Evolutionary conservation across 1,140 invertebrate genomes (phyloP), one percentile per base, ranked within the genome.

Genomic region (Chironomus striatipennis): DNA sequence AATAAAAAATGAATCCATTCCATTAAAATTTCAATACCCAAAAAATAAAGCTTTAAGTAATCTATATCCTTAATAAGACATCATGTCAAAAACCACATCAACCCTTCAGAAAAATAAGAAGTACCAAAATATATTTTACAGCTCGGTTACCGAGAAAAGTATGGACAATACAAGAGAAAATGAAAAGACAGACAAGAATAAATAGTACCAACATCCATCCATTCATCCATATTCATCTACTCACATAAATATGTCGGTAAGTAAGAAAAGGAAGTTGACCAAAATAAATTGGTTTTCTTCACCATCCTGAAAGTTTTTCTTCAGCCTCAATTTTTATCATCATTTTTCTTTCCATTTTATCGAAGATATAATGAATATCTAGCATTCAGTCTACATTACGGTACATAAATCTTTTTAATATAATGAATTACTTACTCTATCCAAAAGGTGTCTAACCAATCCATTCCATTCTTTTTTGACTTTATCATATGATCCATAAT

Each of bases 381-480:
- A 5, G 2, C 5, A 34, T 34, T 34, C 24, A 2, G 24, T 34
- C 24, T 34, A 34, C 5, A 34, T 5, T 57, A 57, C 12, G 47
- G 47, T 57, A 57, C n/a, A 57, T 57, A 57, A 57, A n/a, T 57
- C n/a, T n/a, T n/a, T 57, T 57, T 57, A 12, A 57, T 15, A n/a
- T 57, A 10, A 15, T n/a, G n/a, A 76, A 57, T 57, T 76, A 84
- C 86, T 83, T 82, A 95, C 94, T 78, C 88, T 87, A 78, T 93
- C 91, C 42, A 95, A 80, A 5, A 97, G 84, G 78, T 95, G 89
- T 75, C 86, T 89, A 2, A 97, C 90, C 18, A 98, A 86, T 21
- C 96, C 96, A 80, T 95, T 89, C 95, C 95, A 97, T 77, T 88
- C 85, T 78, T 90, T 89, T 0, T 87, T 92, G 0, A 86, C 82